Evolutionary conservation across 2,797 vertebrate species (phyloP), one percentile per base, ranked within the genome.

Genomic region (Diceros bicornis): DNA sequence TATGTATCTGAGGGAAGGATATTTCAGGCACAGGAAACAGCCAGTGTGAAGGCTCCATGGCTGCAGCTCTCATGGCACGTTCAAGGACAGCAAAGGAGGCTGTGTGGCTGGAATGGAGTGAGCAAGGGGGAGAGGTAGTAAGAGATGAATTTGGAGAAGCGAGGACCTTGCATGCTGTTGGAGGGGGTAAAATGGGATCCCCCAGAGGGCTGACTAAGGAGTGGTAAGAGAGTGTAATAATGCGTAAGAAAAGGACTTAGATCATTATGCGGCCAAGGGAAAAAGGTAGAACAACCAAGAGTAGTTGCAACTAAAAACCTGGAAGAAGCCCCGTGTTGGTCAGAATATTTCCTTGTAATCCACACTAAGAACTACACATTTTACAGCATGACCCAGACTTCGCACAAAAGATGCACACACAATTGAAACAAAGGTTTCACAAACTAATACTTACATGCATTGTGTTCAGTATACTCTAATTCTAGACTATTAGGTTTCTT

Each of bases 251-350:
- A 69, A 79, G 29, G 11, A n/a, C 50, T 74, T 74, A 34, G 25
- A 37, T 66, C 59, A 32, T 81, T 41, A 59, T n/a, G 4, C 6
- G 10, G 10, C 52, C 32, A 34, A 66, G 20, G 23, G 41, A 25
- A 37, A 94, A 90, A 27, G 5, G n/a, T 29, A 93, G 72, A 96
- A 66, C 37, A 50, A 82, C 6, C 25, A 47, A 96, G n/a, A 55
- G 27, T 7, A n/a, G 50, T 13, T 85, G 47, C 27, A 52, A 29
- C 29, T 52, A n/a, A 88, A 96, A 81, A 74, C 20, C 6, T 9
- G 11, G 94, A 86, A 74, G 79, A 92, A 82, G 50, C 37, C 5
- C n/a, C 25, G 2, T 34, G 16, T 37, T 87, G 59, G 52, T 77
- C 13, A 71, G 77, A 62, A 50, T 68, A 41, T 71, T 97, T 79